phyloP scores from a whole-genome alignment of 30 jellyfish, hydroid and myxozoan genomes.

The Sanderia malayensis region DNA sequence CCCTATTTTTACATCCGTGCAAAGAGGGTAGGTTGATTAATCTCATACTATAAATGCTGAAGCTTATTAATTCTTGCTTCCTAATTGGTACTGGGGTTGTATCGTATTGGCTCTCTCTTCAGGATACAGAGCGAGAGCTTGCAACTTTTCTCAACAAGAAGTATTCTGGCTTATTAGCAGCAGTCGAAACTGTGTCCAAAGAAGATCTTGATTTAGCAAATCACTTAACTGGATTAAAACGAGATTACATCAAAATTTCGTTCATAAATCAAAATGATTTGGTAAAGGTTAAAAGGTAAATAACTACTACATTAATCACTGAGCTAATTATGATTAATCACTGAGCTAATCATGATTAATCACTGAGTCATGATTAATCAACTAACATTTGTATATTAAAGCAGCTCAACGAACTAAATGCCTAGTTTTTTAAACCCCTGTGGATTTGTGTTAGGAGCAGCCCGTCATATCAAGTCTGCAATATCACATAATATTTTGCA shows the following conservation, averaged over 20 bases:
- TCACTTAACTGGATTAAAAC: conserved; percentile 82
- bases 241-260: conserved; percentile 60
- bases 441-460: too few species aligned
- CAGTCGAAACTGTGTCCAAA: conserved; percentile 71
- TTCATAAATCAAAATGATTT: conserved; percentile 70
- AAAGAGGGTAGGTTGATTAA: conserved; percentile 56
- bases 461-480: background rate
- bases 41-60: background rate
- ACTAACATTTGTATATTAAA: too few species aligned
- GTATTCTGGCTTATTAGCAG: conserved; percentile 72
- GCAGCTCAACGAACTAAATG: too few species aligned
- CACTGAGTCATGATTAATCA: too few species aligned
- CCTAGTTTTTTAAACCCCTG: too few species aligned
- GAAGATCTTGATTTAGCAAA: conserved; percentile 87
- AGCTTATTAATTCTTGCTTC: too few species aligned
- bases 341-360: too few species aligned
- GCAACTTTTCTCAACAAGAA: conserved; percentile 74
- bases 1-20: conserved; percentile 87
- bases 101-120: too few species aligned
- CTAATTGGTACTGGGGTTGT: too few species aligned
- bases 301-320: too few species aligned
- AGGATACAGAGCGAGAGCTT: conserved; percentile 86
- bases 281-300: conserved; percentile 70
- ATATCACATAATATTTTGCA: too few species aligned
- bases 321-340: too few species aligned